Conservation (phyloP, 30 jellyfish, hydroid and myxozoan species). For the Hydra vulgaris region DNA sequence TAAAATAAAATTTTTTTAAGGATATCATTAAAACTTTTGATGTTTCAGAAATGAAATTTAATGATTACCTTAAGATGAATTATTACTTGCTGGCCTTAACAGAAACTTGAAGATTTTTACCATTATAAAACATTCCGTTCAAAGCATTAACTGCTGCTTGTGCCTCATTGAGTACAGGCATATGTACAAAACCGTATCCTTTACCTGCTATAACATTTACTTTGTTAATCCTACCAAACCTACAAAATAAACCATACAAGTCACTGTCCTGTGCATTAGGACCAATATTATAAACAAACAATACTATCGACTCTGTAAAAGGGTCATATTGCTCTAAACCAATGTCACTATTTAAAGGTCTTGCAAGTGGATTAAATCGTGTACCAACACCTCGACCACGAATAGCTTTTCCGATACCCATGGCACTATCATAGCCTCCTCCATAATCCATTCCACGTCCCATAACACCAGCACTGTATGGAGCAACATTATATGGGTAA, state of each 20-base stretch:
- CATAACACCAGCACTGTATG: neutral
- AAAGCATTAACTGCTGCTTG: slow-evolving; percentile 18
- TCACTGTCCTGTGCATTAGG: slow-evolving; percentile 26
- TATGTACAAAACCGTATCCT: slow-evolving; percentile 34
- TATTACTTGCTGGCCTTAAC: slow-evolving; percentile 13
- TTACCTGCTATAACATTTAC: slow-evolving; percentile 24
- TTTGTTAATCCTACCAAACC: slow-evolving; percentile 16
- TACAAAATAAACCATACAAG: slow-evolving; percentile 20
- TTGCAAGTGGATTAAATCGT: slow-evolving; percentile 26
- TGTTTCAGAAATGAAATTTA: neutral
- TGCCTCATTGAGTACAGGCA: slow-evolving; percentile 26
- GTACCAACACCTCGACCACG: slow-evolving; percentile 34
- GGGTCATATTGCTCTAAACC: neutral
- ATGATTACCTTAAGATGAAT: neutral
- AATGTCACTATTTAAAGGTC: slow-evolving; percentile 16
- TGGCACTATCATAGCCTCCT: slow-evolving; percentile 19
- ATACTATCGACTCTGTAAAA: neutral
- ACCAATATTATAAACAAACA: slow-evolving; percentile 26
- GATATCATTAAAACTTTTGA: neutral
- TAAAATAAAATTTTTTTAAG: neutral
- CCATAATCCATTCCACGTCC: slow-evolving; percentile 11
- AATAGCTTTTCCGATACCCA: neutral
- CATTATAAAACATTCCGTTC: slow-evolving; percentile 17
- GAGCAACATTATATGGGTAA: neutral
- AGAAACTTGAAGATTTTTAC: slow-evolving; percentile 29